phyloP scores from a whole-genome alignment of 2,797 vertebrate species.

The Gymnodraco acuticeps region DNA sequence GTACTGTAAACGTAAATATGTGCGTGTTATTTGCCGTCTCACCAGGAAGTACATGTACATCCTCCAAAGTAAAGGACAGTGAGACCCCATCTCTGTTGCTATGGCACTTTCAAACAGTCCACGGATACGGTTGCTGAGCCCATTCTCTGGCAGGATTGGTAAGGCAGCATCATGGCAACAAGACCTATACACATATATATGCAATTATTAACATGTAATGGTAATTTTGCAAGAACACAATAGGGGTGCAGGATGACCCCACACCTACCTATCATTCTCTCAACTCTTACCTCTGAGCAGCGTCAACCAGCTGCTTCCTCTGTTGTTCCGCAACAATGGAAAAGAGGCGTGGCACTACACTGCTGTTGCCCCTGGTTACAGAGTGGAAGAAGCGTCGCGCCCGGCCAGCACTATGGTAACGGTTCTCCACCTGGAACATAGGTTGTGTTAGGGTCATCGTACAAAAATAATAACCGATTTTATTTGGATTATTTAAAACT shows the following conservation, averaged over 20 bases:
- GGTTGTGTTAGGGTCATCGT: background rate
- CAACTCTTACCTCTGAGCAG: slow-evolving; percentile 88
- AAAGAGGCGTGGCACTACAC: slow-evolving; percentile 91
- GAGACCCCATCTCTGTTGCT: slow-evolving; percentile 85
- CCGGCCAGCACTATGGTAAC: slow-evolving; percentile 89
- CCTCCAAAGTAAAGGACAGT: slow-evolving; percentile 94
- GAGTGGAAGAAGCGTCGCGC: slow-evolving; percentile 91
- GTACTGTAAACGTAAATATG: background rate
- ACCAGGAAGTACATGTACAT: slow-evolving; percentile 95
- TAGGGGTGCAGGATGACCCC: background rate
- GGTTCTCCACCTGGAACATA: slow-evolving; percentile 84
- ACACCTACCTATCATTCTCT: slow-evolving; percentile 1
- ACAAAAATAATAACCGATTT: background rate
- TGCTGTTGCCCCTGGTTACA: slow-evolving; percentile 80
- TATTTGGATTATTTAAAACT: background rate
- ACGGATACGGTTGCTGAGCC: slow-evolving; percentile 91
- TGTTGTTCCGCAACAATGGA: slow-evolving; percentile 91
- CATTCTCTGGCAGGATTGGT: slow-evolving; percentile 89
- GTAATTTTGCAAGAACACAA: background rate
- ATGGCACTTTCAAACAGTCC: slow-evolving; percentile 90
- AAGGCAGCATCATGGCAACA: slow-evolving; percentile 64
- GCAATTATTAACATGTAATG: background rate
- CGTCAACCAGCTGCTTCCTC: slow-evolving; percentile 90
- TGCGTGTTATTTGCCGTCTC: slow-evolving; percentile 59
- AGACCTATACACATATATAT: slow-evolving; percentile 55